Conservation (phyloP, 2,797 vertebrate species). For the Anguilla obscura region DNA sequence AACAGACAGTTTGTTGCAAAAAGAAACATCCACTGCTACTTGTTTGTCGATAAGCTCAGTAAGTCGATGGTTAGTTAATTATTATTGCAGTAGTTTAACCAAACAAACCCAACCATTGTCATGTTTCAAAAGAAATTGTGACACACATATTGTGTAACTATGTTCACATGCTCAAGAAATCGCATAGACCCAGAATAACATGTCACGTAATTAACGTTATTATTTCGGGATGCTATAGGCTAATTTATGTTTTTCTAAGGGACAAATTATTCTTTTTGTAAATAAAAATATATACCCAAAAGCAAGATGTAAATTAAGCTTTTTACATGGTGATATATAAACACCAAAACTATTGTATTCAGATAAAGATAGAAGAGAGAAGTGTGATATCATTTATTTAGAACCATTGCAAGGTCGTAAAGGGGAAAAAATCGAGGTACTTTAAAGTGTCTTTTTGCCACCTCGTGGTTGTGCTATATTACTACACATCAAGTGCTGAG, state of each 20-base stretch:
- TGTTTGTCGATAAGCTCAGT: not conserved
- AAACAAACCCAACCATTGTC: not conserved
- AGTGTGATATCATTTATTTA: not conserved
- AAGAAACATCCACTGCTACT: not conserved
- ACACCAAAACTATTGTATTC: not conserved
- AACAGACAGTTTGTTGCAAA: not conserved
- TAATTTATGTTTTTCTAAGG: not conserved
- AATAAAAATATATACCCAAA: not conserved
- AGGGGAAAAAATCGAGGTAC: not conserved
- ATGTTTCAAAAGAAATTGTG: not conserved
- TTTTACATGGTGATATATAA: not conserved
- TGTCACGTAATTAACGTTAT: not conserved
- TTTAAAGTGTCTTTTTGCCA: conserved; percentile 15
- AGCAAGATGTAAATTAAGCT: not conserved
- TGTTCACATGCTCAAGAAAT: not conserved
- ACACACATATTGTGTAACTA: not conserved
- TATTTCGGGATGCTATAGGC: not conserved
- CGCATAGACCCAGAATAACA: not conserved
- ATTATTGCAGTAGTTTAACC: not conserved
- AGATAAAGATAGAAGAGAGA: not conserved
- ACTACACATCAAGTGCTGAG: not conserved
- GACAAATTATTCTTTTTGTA: not conserved
- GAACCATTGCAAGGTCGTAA: conserved; percentile 1
- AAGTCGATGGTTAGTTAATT: not conserved
- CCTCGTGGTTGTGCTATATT: conserved; percentile 1